These are phyloP conservation scores for Numida meleagris DNA, from an alignment of 2,113 vertebrate species.

Conservation along the genomic window DNA sequence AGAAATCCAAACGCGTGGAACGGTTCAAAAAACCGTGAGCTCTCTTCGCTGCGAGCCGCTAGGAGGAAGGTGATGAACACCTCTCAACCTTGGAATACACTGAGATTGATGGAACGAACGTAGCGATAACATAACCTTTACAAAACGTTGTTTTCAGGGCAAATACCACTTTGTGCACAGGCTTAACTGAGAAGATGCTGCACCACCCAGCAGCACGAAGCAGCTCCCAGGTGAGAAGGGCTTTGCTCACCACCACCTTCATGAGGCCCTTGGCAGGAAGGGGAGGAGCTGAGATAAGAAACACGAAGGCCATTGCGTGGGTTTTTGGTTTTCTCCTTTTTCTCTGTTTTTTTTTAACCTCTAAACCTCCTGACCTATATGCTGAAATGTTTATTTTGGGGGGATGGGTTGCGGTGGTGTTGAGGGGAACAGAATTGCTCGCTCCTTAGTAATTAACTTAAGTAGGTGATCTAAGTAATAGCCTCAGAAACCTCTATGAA, in stretches of 20 bases:
- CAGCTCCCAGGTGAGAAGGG: fast-evolving
- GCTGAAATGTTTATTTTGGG: not conserved
- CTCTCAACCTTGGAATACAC: fast-evolving
- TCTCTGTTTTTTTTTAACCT: not conserved
- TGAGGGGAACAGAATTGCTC: not conserved
- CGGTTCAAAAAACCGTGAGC: fast-evolving
- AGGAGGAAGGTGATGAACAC: not conserved
- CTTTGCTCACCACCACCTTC: fast-evolving
- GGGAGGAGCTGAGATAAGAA: not conserved
- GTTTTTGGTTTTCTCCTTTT: not conserved
- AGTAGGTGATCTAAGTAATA: not conserved
- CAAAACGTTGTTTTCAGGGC: fast-evolving
- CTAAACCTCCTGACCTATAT: fast-evolving
- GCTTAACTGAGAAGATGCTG: not conserved
- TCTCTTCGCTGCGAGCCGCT: not conserved
- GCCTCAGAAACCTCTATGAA: not conserved
- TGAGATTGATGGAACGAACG: not conserved
- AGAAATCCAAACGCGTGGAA: not conserved
- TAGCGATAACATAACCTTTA: fast-evolving
- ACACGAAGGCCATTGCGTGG: not conserved
- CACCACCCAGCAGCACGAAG: not conserved
- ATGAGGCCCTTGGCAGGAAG: not conserved
- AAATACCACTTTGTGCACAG: fast-evolving
- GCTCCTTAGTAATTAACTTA: not conserved
- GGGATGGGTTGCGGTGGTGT: not conserved